Evolutionary conservation across 2,797 vertebrate genomes (phyloP), one percentile per base, ranked within the genome.

Genomic region (Eurystomus glaucurus): DNA sequence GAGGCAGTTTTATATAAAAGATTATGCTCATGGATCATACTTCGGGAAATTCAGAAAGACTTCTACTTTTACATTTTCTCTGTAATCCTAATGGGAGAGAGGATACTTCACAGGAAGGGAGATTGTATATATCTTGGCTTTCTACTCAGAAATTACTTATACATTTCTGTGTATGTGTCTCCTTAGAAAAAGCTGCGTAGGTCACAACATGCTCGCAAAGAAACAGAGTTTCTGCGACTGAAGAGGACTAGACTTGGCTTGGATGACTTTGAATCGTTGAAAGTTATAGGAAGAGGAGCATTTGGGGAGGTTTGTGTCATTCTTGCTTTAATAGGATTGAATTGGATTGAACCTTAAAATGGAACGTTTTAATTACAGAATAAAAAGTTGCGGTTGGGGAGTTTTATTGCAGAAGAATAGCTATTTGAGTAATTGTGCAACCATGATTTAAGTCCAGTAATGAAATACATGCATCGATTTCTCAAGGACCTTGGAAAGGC

Each of bases 221-320:
- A 99, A 97, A 99, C 99, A 0, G 99, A 99, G 97, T 99, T 99
- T 85, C 96, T 99, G 88, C 97, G 99, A 2, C 98, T 99, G 52
- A 99, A 99, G 98, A 98, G 99, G 96, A 99, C 99, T 8, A 98
- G 99, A 8, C 98, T 99, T 6, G 99, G 99, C 68, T 92, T 99
- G 92, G 99, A 99, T 33, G 99, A 99, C 97, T 99, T 99, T 21
- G 99, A 99, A 93, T 99, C 99, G 15, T 98, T 99, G 35, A 99
- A 99, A 97, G 99, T 99, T 62, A 99, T 99, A 60, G 99, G 99
- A 94, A 98, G 99, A 95, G 99, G 99, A 20, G 99, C 99, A 3
- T 99, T 99, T 82, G 99, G 99, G 96, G 99, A 99, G 99, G 99
- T 99, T 68, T 9, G 98, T 96, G 26, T 21, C 39, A 68, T 82